phyloP scores from a whole-genome alignment of 2,113 vertebrate species.

The Microtus pennsylvanicus region DNA sequence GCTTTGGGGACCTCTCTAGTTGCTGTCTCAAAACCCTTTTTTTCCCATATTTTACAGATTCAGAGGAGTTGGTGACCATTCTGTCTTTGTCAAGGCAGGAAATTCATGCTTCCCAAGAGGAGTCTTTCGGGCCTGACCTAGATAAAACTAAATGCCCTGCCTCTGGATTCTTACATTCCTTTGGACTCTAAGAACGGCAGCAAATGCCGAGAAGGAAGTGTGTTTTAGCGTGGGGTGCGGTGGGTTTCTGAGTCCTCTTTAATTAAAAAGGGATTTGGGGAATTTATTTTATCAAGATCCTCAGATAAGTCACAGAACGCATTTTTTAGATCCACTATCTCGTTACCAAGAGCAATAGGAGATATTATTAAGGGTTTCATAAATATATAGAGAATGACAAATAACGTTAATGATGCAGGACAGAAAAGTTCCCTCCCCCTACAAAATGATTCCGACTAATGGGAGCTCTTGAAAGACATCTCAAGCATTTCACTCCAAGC shows the following conservation, averaged over 20 bases:
- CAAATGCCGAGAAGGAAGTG: slow-evolving; percentile 70
- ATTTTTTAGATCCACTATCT: slow-evolving; percentile 71
- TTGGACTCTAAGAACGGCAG: slow-evolving; percentile 29
- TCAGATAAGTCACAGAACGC: slow-evolving; percentile 72
- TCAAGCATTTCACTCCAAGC: slow-evolving; percentile 54
- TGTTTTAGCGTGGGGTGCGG: slow-evolving; percentile 66
- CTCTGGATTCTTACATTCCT: slow-evolving; percentile 60
- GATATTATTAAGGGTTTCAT: slow-evolving; percentile 70
- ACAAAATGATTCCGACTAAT: slow-evolving; percentile 66
- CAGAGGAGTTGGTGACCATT: slow-evolving; percentile 28
- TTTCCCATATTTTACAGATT: slow-evolving; percentile 64
- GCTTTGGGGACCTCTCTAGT: not conserved
- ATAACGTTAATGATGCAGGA: slow-evolving; percentile 74
- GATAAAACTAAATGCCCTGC: slow-evolving; percentile 66
- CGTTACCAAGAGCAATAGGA: slow-evolving; percentile 72
- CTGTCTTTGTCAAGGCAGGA: slow-evolving; percentile 41
- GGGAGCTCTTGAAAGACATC: slow-evolving; percentile 60
- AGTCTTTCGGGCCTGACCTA: slow-evolving; percentile 61
- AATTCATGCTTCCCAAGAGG: slow-evolving; percentile 52
- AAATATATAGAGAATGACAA: slow-evolving; percentile 76
- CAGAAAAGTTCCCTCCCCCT: slow-evolving; percentile 45
- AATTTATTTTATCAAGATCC: slow-evolving; percentile 83
- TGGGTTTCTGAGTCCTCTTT: slow-evolving; percentile 78
- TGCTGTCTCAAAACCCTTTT: not conserved
- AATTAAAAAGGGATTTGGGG: slow-evolving; percentile 88